Conservation (phyloP, 1,140 invertebrate genomes). For the Euura saliciscinereae region DNA sequence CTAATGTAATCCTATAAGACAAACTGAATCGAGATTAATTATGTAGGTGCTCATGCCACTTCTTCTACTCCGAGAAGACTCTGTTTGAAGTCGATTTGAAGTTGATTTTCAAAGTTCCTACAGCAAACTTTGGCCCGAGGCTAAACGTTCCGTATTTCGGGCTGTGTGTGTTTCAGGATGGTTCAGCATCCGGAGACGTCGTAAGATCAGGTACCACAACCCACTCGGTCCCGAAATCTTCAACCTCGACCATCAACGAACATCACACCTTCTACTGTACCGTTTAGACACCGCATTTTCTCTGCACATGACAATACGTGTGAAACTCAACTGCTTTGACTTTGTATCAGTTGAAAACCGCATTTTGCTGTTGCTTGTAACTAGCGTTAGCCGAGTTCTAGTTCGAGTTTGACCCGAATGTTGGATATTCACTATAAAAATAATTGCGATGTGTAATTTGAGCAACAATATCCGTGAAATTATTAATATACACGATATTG, state of each 20-base stretch:
- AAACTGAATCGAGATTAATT: no score
- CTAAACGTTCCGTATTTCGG: no score
- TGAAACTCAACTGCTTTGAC: not conserved
- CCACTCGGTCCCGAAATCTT: conserved; percentile 46
- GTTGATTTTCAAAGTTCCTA: no score
- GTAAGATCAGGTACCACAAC: conserved; percentile 51
- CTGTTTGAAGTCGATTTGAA: no score
- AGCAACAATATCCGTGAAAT: no score
- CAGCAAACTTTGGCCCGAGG: no score
- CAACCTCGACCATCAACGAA: conserved; percentile 42
- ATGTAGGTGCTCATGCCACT: no score
- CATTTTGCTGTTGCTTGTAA: not conserved
- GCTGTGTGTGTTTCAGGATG: conserved; percentile 39
- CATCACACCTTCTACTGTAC: conserved; percentile 56
- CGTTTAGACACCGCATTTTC: conserved; percentile 34
- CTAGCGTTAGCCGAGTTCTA: not conserved
- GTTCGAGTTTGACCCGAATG: not conserved
- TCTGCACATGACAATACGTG: not conserved
- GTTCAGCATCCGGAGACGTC: conserved; percentile 28
- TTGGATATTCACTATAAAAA: not conserved
- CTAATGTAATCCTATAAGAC: no score
- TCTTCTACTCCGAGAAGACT: no score
- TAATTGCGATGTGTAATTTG: no score
- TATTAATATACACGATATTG: no score
- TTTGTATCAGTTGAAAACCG: not conserved